These are phyloP conservation scores for Nemotelus nigrinus DNA, from an alignment of 2,888 invertebrate species.

Conservation along the genomic window DNA sequence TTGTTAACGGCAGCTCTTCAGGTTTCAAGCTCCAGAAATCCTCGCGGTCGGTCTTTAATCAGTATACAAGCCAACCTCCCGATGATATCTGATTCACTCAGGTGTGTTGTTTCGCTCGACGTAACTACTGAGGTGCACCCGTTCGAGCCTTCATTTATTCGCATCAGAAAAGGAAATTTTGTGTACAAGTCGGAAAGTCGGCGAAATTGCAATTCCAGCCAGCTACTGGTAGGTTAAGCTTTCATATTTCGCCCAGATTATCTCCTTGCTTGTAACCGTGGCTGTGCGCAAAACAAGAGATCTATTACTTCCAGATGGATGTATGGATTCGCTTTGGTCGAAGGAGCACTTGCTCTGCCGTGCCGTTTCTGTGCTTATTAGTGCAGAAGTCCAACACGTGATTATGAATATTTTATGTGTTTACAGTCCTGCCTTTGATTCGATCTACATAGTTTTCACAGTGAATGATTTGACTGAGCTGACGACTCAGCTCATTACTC, in stretches of 20 bases:
- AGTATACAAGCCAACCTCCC: not conserved
- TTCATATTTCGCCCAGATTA: constrained; percentile 29
- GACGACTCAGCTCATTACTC: too few species aligned
- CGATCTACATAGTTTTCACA: not conserved
- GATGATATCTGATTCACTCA: not conserved
- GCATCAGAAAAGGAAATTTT: not conserved
- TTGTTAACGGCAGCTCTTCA: not conserved
- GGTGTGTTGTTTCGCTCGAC: constrained; percentile 15
- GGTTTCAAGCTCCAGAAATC: not conserved
- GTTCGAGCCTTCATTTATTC: not conserved
- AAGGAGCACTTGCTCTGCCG: too few species aligned
- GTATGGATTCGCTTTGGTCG: too few species aligned
- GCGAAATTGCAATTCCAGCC: not conserved
- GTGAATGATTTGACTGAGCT: not conserved
- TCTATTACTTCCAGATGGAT: not conserved
- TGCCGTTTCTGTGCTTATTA: constrained; percentile 2
- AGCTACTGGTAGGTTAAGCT: not conserved
- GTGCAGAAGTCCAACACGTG: constrained; percentile 32
- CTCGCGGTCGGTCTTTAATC: not conserved
- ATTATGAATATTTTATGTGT: not conserved
- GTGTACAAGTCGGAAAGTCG: constrained; percentile 22
- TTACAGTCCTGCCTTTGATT: not conserved
- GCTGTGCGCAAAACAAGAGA: not conserved
- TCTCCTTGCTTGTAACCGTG: not conserved
- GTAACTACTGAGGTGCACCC: not conserved